Base-by-base conservation (phyloP, 2,888 invertebrate genomes). In the Melolontha melolontha region DNA sequence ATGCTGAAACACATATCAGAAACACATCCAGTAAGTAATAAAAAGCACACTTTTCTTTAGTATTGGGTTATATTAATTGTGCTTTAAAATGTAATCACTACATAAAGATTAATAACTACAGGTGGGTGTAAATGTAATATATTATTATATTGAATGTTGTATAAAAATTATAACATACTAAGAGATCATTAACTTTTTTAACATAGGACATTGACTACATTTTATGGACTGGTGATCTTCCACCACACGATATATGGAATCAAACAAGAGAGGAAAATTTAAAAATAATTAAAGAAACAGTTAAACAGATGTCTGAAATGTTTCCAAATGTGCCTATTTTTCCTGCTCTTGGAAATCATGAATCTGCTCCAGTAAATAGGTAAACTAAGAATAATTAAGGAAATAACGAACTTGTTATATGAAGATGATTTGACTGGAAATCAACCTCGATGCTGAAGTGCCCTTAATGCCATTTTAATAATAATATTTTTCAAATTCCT, bases 221-320 rank as follows among this genome's bases (percentile, higher is more conserved):
- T 72, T 83, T 97, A 44, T 97, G 97, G 95, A 97, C 97, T 0
- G 98, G 98, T 2, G 98, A 98, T 84, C 85, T 98, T 71, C 97
- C 97, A 2, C 95, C 97, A 0, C 98, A 98, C 79, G 96, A 97
- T 79, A 93, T 98, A 8, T 95, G 95, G 95, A 95, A 96, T 80
- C 96, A 96, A 83, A 96, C 95, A 0, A 90, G 91, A 74, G 92
- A 93, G 74, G 94, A 94, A 81, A 96, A 97, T 81, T 82, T 96
- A 22, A 91, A 92, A 81, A 92, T 95, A 57, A 86, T 96, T 16
- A 92, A 91, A 75, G 94, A 95, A 78, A 94, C 95, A 0, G 94
- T 95, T 0, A 87, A 90, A 29, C 94, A 95, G 80, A 92, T 95
- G 91, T 89, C 90, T 0, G 90, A 91, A 70, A 92, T 91, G 84